Percentiles rank a stretch among this genome's conserved stretches.
Evolutionary conservation across 1,140 invertebrate species (phyloP).

Genomic region (Anoplophora glabripennis): DNA sequence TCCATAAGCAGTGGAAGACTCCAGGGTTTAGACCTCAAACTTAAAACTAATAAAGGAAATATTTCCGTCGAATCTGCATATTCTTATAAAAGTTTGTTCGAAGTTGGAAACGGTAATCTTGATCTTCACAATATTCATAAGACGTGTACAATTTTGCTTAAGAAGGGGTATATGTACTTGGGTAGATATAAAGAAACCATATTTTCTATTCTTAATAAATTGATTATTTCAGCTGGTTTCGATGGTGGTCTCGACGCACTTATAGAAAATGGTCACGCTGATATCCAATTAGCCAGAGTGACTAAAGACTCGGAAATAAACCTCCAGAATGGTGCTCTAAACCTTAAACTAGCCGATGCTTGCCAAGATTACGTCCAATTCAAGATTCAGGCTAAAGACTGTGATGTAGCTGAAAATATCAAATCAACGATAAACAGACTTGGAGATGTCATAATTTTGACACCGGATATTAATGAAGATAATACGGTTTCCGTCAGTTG

Average conservation of each 20-base stretch:
- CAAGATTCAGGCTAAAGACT: constrained; percentile 22
- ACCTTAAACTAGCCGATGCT: constrained; percentile 28
- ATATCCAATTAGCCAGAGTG: constrained; percentile 34
- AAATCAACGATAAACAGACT: constrained; percentile 16
- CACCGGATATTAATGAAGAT: constrained; percentile 3
- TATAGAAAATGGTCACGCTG: constrained; percentile 27
- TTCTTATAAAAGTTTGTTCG: constrained; percentile 30
- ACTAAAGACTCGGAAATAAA: constrained; percentile 27
- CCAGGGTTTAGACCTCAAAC: constrained; percentile 24
- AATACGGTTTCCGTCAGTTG: constrained; percentile 21
- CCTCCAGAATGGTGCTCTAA: constrained; percentile 21
- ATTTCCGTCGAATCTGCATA: constrained; percentile 34
- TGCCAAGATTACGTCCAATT: constrained; percentile 28
- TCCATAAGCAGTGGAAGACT: constrained; percentile 28
- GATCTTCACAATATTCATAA: constrained; percentile 35
- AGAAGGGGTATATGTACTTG: constrained; percentile 29
- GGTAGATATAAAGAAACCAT: constrained; percentile 17
- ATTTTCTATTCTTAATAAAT: constrained; percentile 1
- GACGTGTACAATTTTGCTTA: constrained; percentile 27
- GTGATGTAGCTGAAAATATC: constrained; percentile 15
- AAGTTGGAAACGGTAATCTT: constrained; percentile 27
- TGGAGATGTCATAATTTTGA: not conserved
- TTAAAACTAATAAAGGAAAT: constrained; percentile 27
- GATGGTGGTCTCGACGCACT: constrained; percentile 29
- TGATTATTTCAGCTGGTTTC: constrained; percentile 30